phyloP scores from a whole-genome alignment of 2,113 vertebrate species.

The Oxygymnocypris stewartii region DNA sequence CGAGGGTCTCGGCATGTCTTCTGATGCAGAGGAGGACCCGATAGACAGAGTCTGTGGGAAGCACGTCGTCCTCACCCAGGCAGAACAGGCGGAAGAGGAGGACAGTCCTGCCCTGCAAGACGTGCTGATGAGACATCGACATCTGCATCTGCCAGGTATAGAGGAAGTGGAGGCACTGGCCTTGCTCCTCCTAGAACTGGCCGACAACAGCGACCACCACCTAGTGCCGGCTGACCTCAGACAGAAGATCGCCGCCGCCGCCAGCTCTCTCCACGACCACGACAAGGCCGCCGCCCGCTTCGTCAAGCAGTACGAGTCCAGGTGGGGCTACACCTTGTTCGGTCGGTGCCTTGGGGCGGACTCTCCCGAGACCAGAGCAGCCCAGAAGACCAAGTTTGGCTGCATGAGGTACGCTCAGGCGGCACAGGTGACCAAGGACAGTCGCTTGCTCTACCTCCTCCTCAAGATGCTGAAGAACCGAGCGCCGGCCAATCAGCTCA shows the following conservation, averaged over 20 bases:
- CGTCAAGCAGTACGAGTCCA: neutral
- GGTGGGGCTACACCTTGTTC: conserved; percentile 2
- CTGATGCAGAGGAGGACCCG: conserved; percentile 20
- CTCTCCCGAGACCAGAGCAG: conserved; percentile 31
- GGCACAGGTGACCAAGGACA: conserved; percentile 33
- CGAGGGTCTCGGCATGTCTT: neutral
- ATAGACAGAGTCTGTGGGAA: neutral
- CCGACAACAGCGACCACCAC: neutral
- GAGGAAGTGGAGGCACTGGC: conserved; percentile 3
- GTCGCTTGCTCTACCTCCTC: conserved; percentile 38
- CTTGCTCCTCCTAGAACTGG: neutral
- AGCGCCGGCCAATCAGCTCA: neutral
- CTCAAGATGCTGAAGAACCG: conserved; percentile 33
- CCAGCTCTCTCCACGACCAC: neutral
- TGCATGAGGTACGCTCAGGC: conserved; percentile 38
- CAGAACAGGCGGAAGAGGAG: conserved; percentile 7
- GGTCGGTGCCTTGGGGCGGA: conserved; percentile 28
- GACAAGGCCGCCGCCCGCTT: neutral
- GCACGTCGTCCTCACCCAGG: conserved; percentile 12
- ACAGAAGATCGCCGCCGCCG: neutral
- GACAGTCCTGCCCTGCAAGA: too few species aligned
- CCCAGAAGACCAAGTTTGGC: conserved; percentile 39
- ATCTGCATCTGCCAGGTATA: neutral
- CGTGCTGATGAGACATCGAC: neutral
- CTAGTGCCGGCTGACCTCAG: neutral